Conservation (phyloP, 2,113 vertebrate genomes). For the Aldabrachelys gigantea region DNA sequence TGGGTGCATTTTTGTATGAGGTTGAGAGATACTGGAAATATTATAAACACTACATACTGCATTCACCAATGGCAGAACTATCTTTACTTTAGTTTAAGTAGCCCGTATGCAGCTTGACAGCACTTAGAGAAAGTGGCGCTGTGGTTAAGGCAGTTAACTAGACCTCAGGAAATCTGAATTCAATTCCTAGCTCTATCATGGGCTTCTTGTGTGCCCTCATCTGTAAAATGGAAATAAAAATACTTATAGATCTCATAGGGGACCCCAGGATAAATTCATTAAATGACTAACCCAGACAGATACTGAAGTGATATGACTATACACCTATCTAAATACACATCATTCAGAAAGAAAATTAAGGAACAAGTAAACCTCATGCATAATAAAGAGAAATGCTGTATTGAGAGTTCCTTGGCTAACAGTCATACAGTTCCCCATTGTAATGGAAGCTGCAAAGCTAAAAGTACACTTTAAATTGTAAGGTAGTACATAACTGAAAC, state of each 20-base stretch:
- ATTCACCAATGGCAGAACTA: background rate
- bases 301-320: background rate
- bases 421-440: background rate
- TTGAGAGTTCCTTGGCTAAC: background rate
- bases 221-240: background rate
- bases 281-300: background rate
- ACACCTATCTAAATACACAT: background rate
- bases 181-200: background rate
- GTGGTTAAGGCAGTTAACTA: background rate
- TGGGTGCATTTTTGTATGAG: background rate
- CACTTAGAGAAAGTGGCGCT: background rate
- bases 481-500: background rate
- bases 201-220: background rate
- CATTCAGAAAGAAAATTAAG: background rate
- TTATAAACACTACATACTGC: background rate
- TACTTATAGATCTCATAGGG: background rate
- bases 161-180: background rate
- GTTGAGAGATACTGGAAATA: background rate
- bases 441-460: background rate
- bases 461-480: background rate
- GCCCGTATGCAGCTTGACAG: background rate
- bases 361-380: background rate
- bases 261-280: background rate
- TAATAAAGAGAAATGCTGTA: background rate
- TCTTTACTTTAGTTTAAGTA: background rate